Base-by-base conservation (phyloP, 2,797 vertebrate species). In the Poecilia velifera region DNA sequence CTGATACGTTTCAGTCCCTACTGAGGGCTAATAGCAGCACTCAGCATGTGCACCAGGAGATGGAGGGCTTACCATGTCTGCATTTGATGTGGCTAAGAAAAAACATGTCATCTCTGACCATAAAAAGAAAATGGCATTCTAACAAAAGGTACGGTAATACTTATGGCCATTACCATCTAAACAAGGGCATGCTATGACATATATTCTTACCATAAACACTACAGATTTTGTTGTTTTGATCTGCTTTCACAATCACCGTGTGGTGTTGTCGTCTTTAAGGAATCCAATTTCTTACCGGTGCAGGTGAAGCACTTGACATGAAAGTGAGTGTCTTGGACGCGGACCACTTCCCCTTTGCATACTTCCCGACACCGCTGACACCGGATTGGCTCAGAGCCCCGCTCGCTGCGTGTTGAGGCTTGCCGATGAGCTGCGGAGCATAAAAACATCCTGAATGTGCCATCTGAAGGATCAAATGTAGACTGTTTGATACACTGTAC, bases 271-370 rank as follows among this genome's bases (percentile, higher is more conserved):
- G 10, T 9, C 13, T 72, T 49, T 76, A 9, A 13, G 25, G 55
- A 74, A 77, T 31, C 25, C 20, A 5, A 14, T 62, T 68, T 89
- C 96, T 94, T 98, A 99, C 98, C 97, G 94, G 99, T 97, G 93
- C 98, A 99, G 93, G 98, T 99, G 97, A 99, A 99, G 93, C 98
- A 99, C 93, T 97, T 97, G 94, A 99, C 97, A 86, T 99, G 98
- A 91, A 99, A 99, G 94, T 99, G 98, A 81, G 97, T 97, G 73
- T 96, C 97, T 91, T 99, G 98, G 78, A 99, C 98, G 0, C 98
- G 97, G 25, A 99, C 98, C 87, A 99, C 98, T 92, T 99, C 98
- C 16, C 98, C 98, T 94, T 98, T 98, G 94, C 98, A 99, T 64
- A 96, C 94, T 87, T 98, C 98, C 84, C 97, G 96, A 0, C 98